Base-by-base conservation (phyloP, 1,140 invertebrate genomes). In the Scaptomyza montana region DNA sequence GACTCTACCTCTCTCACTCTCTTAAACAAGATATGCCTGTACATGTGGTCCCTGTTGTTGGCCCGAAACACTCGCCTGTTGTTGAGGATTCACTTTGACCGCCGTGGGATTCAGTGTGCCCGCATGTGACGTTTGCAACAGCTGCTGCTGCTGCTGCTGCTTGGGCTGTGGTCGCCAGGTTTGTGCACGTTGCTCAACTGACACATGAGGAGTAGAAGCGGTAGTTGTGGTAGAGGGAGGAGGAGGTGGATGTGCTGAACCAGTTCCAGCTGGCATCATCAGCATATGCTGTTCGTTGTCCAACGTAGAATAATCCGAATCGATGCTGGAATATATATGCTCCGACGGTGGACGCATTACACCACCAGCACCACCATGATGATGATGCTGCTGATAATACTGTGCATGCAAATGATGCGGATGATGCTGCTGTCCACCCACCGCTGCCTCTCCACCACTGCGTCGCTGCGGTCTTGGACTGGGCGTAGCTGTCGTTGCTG, bases 271-370 rank as follows among this genome's bases (percentile, higher is more conserved):
- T 33, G 89, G 77, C 63, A 76, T 80, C 90, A 91, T 92, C 62
- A 91, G 85, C 74, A 92, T 80, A 73, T 90, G 82, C 68, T 92
- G 85, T 71, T 91, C 91, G 62, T 92, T 92, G 55, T 92, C 91
- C 69, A 91, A 67, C 16, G 91, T 92, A 41, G 91, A 90, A 65
- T 97, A 96, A 92, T 96, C 96, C 47, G 96, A 96, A 92, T 97
- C 96, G 91, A 97, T 97, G 82, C 95, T 96, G 57, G 96, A 96
- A 90, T 97, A 97, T 78, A 97, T 97, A 92, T 96, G 96, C 92
- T 97, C 96, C 50, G 96, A 96, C 16, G 96, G 93, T 9, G 96
- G 96, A 60, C 95, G 93, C 67, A 95, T 94, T 33, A 7, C 30
- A 33, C 30, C 30, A 33, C 84, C 80, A 16, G 28, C 64, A 43